Base-by-base conservation (phyloP, 1,140 invertebrate species). In the Sitophilus oryzae region DNA sequence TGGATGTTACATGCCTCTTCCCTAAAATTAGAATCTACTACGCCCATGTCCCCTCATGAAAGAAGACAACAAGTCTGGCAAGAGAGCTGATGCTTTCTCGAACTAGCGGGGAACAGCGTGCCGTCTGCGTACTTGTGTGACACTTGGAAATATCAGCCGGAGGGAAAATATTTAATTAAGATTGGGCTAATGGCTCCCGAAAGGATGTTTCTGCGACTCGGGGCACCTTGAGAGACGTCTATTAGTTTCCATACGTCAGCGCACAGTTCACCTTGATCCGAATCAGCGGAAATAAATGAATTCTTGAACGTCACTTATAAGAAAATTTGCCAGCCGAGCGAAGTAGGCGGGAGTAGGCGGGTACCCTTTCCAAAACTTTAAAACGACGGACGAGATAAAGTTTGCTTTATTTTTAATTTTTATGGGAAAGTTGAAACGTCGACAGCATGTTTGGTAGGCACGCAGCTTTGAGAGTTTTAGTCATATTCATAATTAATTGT, bases 141-240 rank as follows among this genome's bases (percentile, higher is more conserved):
- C 52, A 55, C 52, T 55, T 48, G 52, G 52, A 55, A 55, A 55
- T 55, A 55, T 55, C 52, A 55, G 45, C 37, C 52, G 45, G 25
- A 35, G 52, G 52, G 51, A 55, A 55, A 55, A 55, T 55, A 55
- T 55, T 55, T 55, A 55, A 55, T 55, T 55, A 55, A 55, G 52
- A 55, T 55, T 55, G 52, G 52, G 52, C 52, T 55, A 55, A 55
- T 55, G 52, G 52, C 52, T 55, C 44, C 19, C 38, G 44, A 55
- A 55, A 46, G 52, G 44, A 55, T 55, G 52, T 55, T 55, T 21
- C 45, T 48, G 36, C 37, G 35, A 15, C n/a, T 48, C 37, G 34
- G 51, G 51, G 42, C 45, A 55, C 44, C 52, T 55, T 36, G 36
- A 19, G 41, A 55, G 52, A 55, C 52, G 52, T 55, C 52, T 55